A percentile compares a stretch with the other conserved stretches of the same genome.
These are phyloP conservation scores for Oryzias javanicus DNA, from an alignment of 2,113 vertebrate species.

Conservation along the genomic window DNA sequence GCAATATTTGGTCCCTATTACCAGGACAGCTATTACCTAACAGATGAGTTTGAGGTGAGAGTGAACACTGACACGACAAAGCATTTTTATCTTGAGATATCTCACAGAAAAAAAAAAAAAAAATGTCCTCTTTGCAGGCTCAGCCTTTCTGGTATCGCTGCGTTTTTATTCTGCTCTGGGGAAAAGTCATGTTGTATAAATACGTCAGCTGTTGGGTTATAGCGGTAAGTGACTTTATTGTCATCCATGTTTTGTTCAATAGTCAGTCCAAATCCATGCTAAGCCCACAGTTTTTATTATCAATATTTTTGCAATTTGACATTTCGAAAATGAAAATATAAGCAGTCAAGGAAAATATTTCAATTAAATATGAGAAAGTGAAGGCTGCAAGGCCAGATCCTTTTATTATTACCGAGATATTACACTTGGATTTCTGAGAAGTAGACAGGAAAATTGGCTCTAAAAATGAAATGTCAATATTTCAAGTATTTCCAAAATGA, in stretches of 20 bases:
- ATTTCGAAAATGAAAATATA: no score
- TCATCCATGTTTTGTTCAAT: neutral
- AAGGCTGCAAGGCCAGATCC: no score
- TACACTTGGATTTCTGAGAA: no score
- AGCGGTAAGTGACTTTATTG: slow-evolving; percentile 81
- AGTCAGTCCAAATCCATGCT: no score
- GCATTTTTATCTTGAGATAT: neutral
- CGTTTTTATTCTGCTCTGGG: slow-evolving; percentile 90
- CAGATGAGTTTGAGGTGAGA: slow-evolving; percentile 89
- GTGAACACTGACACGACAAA: neutral
- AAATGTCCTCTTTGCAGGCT: slow-evolving; percentile 70
- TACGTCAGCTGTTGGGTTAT: slow-evolving; percentile 98
- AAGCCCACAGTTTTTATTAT: no score
- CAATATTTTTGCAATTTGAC: no score
- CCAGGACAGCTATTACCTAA: slow-evolving; percentile 85
- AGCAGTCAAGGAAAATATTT: no score
- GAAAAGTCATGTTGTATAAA: slow-evolving; percentile 93
- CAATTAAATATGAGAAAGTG: no score
- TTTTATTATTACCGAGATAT: no score
- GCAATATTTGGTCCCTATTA: slow-evolving; percentile 81
- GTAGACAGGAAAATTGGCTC: no score
- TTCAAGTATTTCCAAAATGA: neutral
- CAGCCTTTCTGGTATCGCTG: slow-evolving; percentile 93
- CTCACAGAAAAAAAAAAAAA: slow-evolving; percentile 6
- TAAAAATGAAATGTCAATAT: no score